Evolutionary conservation across 2,113 vertebrate genomes (phyloP), one percentile per base, ranked within the genome.

Genomic region (Ellobius talpinus): DNA sequence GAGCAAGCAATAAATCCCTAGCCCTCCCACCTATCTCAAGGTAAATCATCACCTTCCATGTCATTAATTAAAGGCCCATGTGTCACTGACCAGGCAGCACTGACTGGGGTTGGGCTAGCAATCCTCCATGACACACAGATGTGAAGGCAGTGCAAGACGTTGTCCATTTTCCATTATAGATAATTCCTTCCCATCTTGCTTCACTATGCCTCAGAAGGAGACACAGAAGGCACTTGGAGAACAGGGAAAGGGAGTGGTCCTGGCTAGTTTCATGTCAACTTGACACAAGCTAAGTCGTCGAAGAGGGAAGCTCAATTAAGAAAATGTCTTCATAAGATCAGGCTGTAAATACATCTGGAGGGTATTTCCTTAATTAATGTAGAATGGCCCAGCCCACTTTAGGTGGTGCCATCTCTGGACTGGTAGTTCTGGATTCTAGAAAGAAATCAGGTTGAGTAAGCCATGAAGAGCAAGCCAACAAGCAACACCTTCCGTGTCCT

Each of bases 1-100:
- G 36, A 79, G 55, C 89, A 94, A 86, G 45, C 70, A 66, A 79
- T 89, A 58, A 89, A 73, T 91, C 45, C 39, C 45, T n/a, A 85
- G 70, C 26, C 63, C 52, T 73, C 29, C 19, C 24, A 58, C 58
- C 79, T 36, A 21, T 14, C 55, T 78, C 70, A 47, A 14, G 6
- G 12, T 72, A 31, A 55, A 33, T 36, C 79, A 88, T n/a, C 39
- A 61, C n/a, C 47, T 16, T 73, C 7, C 42, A 42, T 74, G 55
- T 86, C 68, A 19, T 89, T 73, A 66, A n/a, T 65, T 76, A 61
- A 88, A 47, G 16, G 23, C 29, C 42, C 12, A 5, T 9, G 45
- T 45, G 26, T 33, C 39, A 52, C 23, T 26, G 2, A 70, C 39
- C 70, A 31, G 16, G 55, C 31, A 55, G 4, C 26, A 4, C 4